Conservation (phyloP, 2,113 vertebrate genomes). For the Oryzias woworae region DNA sequence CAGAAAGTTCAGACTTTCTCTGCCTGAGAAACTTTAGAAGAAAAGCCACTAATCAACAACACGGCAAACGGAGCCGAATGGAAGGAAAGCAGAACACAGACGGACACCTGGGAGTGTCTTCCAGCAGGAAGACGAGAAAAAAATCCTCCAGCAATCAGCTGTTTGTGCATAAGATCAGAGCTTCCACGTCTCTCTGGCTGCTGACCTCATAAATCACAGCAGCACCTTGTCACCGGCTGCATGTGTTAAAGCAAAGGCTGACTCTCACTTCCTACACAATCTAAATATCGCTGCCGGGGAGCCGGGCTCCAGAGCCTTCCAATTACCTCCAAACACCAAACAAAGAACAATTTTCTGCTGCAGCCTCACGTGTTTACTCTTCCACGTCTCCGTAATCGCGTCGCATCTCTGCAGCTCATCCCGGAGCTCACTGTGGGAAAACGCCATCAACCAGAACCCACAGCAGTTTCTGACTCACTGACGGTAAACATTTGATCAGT, state of each 20-base stretch:
- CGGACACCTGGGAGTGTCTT: background rate
- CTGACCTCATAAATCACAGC: conserved; percentile 25
- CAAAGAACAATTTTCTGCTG: conserved; percentile 3
- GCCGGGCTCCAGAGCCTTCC: background rate
- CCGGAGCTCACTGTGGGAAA: too few species aligned
- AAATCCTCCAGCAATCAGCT: conserved; percentile 8
- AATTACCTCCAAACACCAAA: conserved; percentile 18
- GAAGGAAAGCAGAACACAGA: background rate
- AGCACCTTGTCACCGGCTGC: conserved; percentile 4
- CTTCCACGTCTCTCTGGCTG: background rate
- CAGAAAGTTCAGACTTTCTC: background rate
- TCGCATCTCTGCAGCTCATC: background rate
- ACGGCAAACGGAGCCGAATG: background rate
- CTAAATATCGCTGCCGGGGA: background rate
- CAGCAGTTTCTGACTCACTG: too few species aligned
- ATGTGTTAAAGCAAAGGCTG: background rate
- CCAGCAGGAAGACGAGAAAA: background rate
- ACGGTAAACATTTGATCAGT: too few species aligned
- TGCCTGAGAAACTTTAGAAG: conserved; percentile 1
- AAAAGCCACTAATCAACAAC: conserved; percentile 13
- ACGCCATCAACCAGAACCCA: too few species aligned
- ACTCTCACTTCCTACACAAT: background rate
- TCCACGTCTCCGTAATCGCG: background rate
- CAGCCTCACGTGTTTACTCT: background rate
- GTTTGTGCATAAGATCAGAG: background rate